A percentile compares a stretch with the other conserved stretches of the same genome.
These are phyloP conservation scores for Xiphophorus maculatus DNA, from an alignment of 2,113 vertebrate species.

Conservation along the genomic window DNA sequence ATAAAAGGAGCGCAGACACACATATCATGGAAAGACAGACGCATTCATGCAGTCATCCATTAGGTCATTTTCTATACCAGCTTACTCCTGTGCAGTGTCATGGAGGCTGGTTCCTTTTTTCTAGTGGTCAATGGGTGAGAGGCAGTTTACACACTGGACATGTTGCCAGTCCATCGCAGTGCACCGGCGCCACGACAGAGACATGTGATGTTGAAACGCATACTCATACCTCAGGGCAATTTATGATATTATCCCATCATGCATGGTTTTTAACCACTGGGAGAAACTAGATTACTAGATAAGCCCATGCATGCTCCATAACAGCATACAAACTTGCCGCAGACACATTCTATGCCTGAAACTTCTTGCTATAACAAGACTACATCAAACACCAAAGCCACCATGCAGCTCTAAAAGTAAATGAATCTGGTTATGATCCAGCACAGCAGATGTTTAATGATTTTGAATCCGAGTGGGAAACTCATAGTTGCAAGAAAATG, in stretches of 20 bases:
- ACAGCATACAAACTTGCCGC: background rate
- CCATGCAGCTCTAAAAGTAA: background rate
- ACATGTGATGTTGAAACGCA: background rate
- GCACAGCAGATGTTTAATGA: background rate
- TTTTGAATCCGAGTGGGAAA: background rate
- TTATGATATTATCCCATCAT: background rate
- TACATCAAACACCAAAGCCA: background rate
- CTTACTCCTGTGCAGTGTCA: background rate
- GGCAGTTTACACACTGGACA: background rate
- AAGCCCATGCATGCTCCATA: background rate
- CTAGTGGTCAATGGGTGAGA: background rate
- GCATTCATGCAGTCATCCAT: background rate
- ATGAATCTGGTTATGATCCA: background rate
- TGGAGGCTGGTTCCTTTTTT: background rate
- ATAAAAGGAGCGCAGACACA: background rate
- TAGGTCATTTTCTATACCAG: background rate
- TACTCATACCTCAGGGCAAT: background rate
- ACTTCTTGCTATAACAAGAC: background rate
- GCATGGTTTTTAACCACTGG: background rate
- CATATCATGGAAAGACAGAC: background rate
- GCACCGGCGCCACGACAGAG: background rate
- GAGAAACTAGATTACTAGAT: background rate
- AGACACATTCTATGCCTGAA: background rate
- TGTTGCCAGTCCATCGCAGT: background rate
- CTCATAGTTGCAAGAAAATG: background rate